Conservation (phyloP, 2,113 vertebrate species). For the Cinclus cinclus region DNA sequence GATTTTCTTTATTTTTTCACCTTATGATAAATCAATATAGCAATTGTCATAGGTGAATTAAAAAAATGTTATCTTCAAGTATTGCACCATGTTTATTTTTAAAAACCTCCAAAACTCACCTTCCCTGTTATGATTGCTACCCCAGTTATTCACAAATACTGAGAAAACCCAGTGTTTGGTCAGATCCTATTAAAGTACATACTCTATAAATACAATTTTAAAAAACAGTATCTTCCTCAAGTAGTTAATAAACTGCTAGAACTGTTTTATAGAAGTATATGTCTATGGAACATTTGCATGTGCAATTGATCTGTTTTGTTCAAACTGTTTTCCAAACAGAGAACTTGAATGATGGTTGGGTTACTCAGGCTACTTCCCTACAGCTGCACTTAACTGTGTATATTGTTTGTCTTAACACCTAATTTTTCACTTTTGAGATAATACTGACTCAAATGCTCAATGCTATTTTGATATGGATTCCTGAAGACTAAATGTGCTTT, state of each 20-base stretch:
- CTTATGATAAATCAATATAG: not conserved
- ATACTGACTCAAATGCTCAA: not conserved
- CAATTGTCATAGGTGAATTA: not conserved
- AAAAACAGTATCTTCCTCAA: not conserved
- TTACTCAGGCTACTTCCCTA: not conserved
- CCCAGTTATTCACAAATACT: not conserved
- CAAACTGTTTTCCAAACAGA: not conserved
- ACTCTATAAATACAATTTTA: not conserved
- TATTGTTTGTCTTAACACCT: not conserved
- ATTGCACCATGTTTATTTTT: not conserved
- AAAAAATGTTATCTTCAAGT: not conserved
- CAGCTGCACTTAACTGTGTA: not conserved
- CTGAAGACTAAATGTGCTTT: not conserved
- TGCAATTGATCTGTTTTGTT: not conserved
- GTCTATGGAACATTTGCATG: not conserved
- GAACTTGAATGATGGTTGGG: slow-evolving; percentile 4
- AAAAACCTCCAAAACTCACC: not conserved
- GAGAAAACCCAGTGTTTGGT: not conserved
- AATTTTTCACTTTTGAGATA: slow-evolving; percentile 52
- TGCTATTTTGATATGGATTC: slow-evolving; percentile 1
- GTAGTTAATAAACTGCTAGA: not conserved
- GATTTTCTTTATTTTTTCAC: not conserved
- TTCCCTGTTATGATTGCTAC: not conserved
- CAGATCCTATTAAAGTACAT: not conserved
- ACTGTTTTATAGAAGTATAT: not conserved